A percentile compares a stretch with the other conserved stretches of the same genome.
Conservation (phyloP, 2,113 vertebrate species). For the Lagenorhynchus albirostris region DNA sequence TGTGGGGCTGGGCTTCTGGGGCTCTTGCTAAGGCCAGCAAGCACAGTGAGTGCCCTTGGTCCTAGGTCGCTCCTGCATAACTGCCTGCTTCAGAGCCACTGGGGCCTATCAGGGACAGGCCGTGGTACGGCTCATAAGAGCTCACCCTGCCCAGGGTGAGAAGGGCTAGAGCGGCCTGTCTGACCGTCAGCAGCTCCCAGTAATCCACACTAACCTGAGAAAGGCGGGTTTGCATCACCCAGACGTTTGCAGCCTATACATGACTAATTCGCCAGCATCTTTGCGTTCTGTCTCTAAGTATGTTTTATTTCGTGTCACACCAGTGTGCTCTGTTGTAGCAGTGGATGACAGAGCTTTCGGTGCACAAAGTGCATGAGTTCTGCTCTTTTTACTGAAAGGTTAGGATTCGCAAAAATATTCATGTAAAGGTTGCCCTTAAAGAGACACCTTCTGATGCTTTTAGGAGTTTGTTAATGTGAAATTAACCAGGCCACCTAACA, state of each 20-base stretch:
- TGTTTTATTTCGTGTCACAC: background rate
- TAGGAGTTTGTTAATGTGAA: background rate
- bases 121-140: background rate
- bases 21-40: background rate
- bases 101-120: background rate
- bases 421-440: background rate
- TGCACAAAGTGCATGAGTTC: background rate
- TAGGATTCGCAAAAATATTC: background rate
- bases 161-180: background rate
- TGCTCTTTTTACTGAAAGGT: background rate
- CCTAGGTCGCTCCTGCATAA: background rate
- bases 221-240: background rate
- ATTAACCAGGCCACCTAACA: background rate
- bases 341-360: background rate
- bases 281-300: background rate
- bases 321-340: background rate
- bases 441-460: background rate
- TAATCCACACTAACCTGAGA: background rate
- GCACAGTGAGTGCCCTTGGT: background rate
- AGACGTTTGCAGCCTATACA: background rate
- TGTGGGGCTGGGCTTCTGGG: background rate
- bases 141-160: background rate
- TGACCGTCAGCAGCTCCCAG: too few relatives aligned
- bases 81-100: background rate
- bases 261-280: background rate